A percentile compares a stretch with the other conserved stretches of the same genome.
Conservation (phyloP, 1,140 invertebrate species). For the Hypothenemus hampei region DNA sequence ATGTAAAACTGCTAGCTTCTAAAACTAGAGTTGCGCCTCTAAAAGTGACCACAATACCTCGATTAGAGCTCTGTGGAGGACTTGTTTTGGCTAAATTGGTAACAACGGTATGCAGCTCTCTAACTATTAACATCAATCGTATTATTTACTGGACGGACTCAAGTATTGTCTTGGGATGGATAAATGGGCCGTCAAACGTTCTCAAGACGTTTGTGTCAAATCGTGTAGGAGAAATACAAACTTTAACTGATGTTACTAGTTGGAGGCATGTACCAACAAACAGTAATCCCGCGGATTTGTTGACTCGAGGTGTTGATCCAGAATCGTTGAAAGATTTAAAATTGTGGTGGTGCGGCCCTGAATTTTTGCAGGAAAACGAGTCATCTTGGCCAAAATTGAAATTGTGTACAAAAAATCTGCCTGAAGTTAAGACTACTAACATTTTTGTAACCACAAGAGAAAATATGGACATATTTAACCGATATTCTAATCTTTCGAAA, state of each 20-base stretch:
- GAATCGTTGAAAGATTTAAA: not conserved
- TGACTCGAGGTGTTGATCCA: not conserved
- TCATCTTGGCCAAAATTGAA: not conserved
- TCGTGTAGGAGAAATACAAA: constrained; percentile 10
- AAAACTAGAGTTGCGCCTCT: constrained; percentile 45
- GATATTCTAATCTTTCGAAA: not conserved
- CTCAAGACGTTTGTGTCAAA: constrained; percentile 20
- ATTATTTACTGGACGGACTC: constrained; percentile 21
- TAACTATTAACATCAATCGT: not conserved
- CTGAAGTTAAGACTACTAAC: not conserved
- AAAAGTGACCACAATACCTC: constrained; percentile 32
- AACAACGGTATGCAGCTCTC: too few relatives aligned
- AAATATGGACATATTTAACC: too few relatives aligned
- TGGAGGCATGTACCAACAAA: constrained; percentile 1
- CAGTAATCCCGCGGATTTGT: constrained; percentile 8
- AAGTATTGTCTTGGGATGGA: constrained; percentile 17
- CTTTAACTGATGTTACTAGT: not conserved
- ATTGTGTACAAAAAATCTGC: not conserved
- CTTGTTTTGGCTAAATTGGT: not conserved
- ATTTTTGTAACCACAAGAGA: not conserved
- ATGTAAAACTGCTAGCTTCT: constrained; percentile 35
- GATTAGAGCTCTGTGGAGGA: constrained; percentile 25
- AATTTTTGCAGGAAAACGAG: not conserved
- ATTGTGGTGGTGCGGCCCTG: constrained; percentile 2
- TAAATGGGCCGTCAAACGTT: constrained; percentile 3